These are phyloP conservation scores for Erebia aethiops DNA, from an alignment of 2,888 invertebrate species.

Conservation along the genomic window DNA sequence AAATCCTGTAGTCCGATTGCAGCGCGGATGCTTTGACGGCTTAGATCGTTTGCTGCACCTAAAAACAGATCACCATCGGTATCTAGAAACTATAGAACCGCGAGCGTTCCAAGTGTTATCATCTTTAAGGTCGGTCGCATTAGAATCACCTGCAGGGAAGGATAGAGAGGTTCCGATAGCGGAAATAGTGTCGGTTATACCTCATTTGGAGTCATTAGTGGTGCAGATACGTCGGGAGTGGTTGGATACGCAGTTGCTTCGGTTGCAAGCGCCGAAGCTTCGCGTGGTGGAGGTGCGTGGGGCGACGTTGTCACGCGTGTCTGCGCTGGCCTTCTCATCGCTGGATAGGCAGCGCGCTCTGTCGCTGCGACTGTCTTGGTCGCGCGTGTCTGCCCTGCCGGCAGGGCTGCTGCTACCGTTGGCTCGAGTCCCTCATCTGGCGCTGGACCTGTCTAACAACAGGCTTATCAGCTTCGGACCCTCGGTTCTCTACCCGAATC, in stretches of 20 bases:
- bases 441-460: slow-evolving; percentile 90
- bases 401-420: slow-evolving; percentile 87
- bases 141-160: slow-evolving; percentile 74
- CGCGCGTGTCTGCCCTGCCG: slow-evolving; percentile 88
- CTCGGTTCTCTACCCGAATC: slow-evolving; percentile 90
- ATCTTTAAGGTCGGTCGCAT: not conserved
- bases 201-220: slow-evolving; percentile 54
- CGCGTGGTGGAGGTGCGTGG: not conserved
- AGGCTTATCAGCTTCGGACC: slow-evolving; percentile 87
- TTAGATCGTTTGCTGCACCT: not conserved
- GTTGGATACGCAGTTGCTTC: slow-evolving; percentile 87
- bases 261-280: slow-evolving; percentile 86
- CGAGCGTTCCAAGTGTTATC: not conserved
- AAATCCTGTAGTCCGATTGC: not conserved
- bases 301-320: not conserved
- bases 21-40: not conserved
- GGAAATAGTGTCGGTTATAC: slow-evolving; percentile 48
- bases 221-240: slow-evolving; percentile 85
- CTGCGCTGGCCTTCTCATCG: slow-evolving; percentile 85
- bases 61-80: not conserved
- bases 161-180: slow-evolving; percentile 75
- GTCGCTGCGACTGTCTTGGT: slow-evolving; percentile 86
- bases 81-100: not conserved
- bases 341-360: slow-evolving; percentile 87
- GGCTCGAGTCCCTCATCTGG: slow-evolving; percentile 86